These are phyloP conservation scores for Paraplagusia blochii DNA, from an alignment of 2,113 vertebrate genomes.

Conservation along the genomic window DNA sequence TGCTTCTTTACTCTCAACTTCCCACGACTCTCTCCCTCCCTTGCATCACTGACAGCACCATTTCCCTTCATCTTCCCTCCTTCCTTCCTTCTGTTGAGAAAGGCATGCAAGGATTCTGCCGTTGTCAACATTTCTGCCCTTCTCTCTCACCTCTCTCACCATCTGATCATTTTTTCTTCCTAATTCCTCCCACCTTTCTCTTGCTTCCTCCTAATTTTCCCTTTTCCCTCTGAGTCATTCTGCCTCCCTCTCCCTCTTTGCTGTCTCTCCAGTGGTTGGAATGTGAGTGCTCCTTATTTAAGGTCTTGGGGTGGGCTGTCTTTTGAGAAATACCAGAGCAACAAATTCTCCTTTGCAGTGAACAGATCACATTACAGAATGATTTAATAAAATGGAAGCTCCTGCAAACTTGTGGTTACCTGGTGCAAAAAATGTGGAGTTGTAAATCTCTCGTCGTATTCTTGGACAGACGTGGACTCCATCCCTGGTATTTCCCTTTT, in stretches of 20 bases:
- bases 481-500: background rate
- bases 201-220: conserved; percentile 5
- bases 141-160: conserved; percentile 37
- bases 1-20: conserved; percentile 45
- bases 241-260: conserved; percentile 9
- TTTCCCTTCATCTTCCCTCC: conserved; percentile 50
- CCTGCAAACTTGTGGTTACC: background rate
- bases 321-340: conserved; percentile 45
- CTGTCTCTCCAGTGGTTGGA: conserved; percentile 30
- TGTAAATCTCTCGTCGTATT: background rate
- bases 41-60: conserved; percentile 35
- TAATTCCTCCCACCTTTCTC: conserved; percentile 1
- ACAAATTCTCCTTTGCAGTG: conserved; percentile 21
- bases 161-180: conserved; percentile 1
- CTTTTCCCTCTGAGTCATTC: conserved; percentile 2
- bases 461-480: background rate
- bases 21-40: conserved; percentile 40
- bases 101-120: conserved; percentile 43
- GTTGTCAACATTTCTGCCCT: conserved; percentile 49
- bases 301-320: conserved; percentile 46
- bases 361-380: conserved; percentile 35
- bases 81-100: conserved; percentile 55
- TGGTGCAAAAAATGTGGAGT: background rate
- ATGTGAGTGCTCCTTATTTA: conserved; percentile 36
- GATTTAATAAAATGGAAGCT: conserved; percentile 33